Conservation (phyloP, 1,140 invertebrate species). For the Metaphire vulgaris region DNA sequence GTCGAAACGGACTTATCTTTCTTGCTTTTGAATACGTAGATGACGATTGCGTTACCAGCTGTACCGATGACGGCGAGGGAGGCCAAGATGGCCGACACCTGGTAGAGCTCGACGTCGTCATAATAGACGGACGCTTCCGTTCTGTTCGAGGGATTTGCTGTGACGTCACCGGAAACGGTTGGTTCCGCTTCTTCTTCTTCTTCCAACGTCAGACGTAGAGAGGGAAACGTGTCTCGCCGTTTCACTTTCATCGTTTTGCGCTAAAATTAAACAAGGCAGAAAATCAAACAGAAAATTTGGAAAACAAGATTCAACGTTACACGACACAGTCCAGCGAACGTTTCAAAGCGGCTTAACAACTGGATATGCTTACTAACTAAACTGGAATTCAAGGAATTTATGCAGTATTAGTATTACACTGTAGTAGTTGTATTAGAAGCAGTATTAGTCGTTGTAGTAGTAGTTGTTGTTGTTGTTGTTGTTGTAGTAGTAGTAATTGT, state of each 20-base stretch:
- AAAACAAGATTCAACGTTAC: too few relatives aligned
- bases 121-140: background rate
- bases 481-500: background rate
- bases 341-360: too few relatives aligned
- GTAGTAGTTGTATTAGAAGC: background rate
- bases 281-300: background rate
- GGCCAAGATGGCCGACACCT: background rate
- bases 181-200: background rate
- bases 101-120: background rate
- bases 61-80: slow-evolving; percentile 33
- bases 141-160: background rate
- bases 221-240: too few relatives aligned
- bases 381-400: too few relatives aligned
- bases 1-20: slow-evolving; percentile 38
- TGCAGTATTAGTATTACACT: too few relatives aligned
- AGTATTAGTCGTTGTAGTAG: background rate
- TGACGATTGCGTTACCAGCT: slow-evolving; percentile 47
- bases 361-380: too few relatives aligned
- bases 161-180: background rate
- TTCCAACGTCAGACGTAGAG: too few relatives aligned
- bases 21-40: slow-evolving; percentile 47
- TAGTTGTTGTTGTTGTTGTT: slow-evolving; percentile 6
- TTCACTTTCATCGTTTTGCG: too few relatives aligned
- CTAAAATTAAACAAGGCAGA: too few relatives aligned
- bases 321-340: too few relatives aligned